Base-by-base conservation (phyloP, 2,888 invertebrate species). In the Ichneumoninae sp. region DNA sequence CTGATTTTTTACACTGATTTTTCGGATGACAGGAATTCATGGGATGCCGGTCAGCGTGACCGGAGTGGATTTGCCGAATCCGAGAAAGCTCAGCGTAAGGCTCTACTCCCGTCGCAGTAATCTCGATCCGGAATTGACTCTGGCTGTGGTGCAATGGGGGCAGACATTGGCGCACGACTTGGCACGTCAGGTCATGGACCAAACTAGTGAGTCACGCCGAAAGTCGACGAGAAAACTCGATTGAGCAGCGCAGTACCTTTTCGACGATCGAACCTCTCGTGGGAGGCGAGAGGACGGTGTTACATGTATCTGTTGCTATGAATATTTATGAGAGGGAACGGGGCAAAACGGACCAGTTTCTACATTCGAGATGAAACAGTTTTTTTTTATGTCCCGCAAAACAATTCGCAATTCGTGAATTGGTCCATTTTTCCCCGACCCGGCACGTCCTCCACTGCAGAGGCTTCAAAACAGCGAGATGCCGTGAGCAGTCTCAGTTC, bases 91-190 rank as follows among this genome's bases (percentile, higher is more conserved):
- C 44, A 94, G 93, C 81, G 89, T 89, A 60, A 89, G 89, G 33
- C 88, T 93, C 69, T 93, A 92, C 88, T 91, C 91, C 5, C 93
- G 93, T 83, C 87, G 90, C 10, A 89, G 91, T 13, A 88, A 89
- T 30, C 87, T 87, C 33, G 93, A 94, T 85, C 89, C 90, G n/a
- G 86, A 91, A 76, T 91, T 91, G 87, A 93, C 93, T 52, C 89
- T 94, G 62, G 91, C 93, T 50, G 89, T 94, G 60, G 95, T 95
- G 95, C 95, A 95, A 90, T 95, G 95, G 94, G 96, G 95, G 33
- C 96, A 96, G 90, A 94, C 95, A 86, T 94, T 96, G 60, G 95
- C 95, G 36, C 96, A 96, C 91, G 95, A 95, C 86, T 94, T 95
- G 92, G 94, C 95, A 79, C 94, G 94, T 91, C 94, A 94, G 83